Conservation (phyloP, 2,888 invertebrate genomes). For the Callyntrura guangdongensis region DNA sequence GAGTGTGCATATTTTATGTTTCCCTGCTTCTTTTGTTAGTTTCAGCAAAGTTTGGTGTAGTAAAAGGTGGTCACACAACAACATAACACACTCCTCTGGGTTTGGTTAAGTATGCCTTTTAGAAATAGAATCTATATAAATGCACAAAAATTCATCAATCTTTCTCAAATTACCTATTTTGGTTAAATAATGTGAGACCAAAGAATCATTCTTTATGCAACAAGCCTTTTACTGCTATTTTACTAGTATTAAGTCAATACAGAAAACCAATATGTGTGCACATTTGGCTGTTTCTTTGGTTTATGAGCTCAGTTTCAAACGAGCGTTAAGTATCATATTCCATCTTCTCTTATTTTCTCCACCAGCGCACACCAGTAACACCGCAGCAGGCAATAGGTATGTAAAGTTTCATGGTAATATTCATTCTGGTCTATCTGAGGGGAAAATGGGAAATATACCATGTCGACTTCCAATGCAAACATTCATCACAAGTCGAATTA, state of each 20-base stretch:
- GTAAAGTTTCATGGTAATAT: background rate
- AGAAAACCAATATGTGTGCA: conserved; percentile 51
- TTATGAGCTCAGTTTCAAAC: conserved; percentile 65
- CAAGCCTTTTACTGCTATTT: background rate
- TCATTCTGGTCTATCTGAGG: conserved; percentile 11
- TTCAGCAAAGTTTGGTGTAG: background rate
- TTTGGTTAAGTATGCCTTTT: background rate
- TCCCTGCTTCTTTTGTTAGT: background rate
- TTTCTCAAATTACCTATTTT: conserved; percentile 74
- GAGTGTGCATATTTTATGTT: too few relatives aligned
- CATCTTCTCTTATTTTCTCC: conserved; percentile 58
- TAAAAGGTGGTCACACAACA: too few relatives aligned
- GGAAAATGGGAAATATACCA: background rate
- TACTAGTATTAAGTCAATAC: background rate
- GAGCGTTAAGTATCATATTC: conserved; percentile 66
- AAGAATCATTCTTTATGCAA: background rate
- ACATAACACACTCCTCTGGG: background rate
- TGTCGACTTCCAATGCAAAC: conserved; percentile 27
- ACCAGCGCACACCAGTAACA: conserved; percentile 38
- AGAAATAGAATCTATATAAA: background rate
- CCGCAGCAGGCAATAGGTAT: background rate
- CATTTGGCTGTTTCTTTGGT: conserved; percentile 43
- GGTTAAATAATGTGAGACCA: conserved; percentile 38
- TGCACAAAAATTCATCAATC: conserved; percentile 69
- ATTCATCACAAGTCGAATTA: conserved; percentile 70